Percentiles rank a stretch among this genome's conserved stretches.
These are phyloP conservation scores for Cottus gobio DNA, from an alignment of 2,113 vertebrate species.

Conservation along the genomic window DNA sequence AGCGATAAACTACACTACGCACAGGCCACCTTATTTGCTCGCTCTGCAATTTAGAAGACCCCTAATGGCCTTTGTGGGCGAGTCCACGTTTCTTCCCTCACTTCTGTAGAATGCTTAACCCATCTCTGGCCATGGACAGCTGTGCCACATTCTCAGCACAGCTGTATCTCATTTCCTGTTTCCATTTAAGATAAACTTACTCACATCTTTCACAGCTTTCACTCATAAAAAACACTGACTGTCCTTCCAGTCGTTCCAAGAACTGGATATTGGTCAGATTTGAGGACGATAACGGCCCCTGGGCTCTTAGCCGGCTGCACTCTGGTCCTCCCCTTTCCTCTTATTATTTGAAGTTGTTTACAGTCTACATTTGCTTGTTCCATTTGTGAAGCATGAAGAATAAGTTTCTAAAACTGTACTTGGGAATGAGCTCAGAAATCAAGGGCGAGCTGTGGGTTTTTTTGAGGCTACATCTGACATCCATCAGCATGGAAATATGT, in stretches of 20 bases:
- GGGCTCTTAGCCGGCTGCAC: conserved; percentile 21
- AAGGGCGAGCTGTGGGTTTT: conserved; percentile 54
- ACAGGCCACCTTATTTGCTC: conserved; percentile 61
- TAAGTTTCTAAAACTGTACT: conserved; percentile 66
- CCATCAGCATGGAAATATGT: conserved; percentile 80
- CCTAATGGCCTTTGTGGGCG: conserved; percentile 33
- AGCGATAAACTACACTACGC: conserved; percentile 56
- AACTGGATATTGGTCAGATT: conserved; percentile 56
- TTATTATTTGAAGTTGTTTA: conserved; percentile 41
- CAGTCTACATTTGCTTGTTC: conserved; percentile 43
- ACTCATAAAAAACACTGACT: conserved; percentile 68
- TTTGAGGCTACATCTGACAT: conserved; percentile 76
- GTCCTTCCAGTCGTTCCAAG: conserved; percentile 56
- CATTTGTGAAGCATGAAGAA: conserved; percentile 46
- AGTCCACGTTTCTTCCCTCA: conserved; percentile 35
- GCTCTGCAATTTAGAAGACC: conserved; percentile 61
- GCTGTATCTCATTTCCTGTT: conserved; percentile 83
- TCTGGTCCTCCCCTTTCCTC: conserved; percentile 21
- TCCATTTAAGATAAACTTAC: conserved; percentile 79
- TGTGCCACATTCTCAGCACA: conserved; percentile 82
- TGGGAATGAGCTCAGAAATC: conserved; percentile 66
- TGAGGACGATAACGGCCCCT: conserved; percentile 40
- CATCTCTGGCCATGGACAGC: conserved; percentile 79
- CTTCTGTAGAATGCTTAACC: conserved; percentile 65
- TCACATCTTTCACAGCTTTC: conserved; percentile 77